Evolutionary conservation across 2,888 invertebrate genomes (phyloP), one percentile per base, ranked within the genome.

Genomic region (Melieria crassipennis): DNA sequence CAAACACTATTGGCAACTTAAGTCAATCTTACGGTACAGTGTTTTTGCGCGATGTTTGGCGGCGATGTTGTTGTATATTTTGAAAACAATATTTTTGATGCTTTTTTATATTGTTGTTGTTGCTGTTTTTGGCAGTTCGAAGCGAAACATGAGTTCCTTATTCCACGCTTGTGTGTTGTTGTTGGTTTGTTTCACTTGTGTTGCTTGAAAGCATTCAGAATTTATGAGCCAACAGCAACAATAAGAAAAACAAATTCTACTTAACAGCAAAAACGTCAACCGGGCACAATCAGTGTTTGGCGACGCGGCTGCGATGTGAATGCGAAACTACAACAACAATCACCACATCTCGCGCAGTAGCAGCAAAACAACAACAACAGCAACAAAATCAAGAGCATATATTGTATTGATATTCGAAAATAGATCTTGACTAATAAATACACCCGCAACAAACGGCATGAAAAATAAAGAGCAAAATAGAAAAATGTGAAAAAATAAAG

Each of bases 351-450:
- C 11, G 30, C 46, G 57, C 58, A 55, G 55, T 56, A 5, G 48
- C 1, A 56, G 48, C 16, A 30, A 52, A 42, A 55, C 46, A 69
- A 69, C 7, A 56, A 65, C 9, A 45, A 30, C 30, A 70, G 68
- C 74, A 67, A 73, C 70, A 66, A 70, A 71, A 67, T 63, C 65
- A 72, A 68, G 68, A 71, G 75, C 74, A 16, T 42, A 42, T 63
- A 52, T 69, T 69, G 64, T 72, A 70, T 69, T 73, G 69, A 73
- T 72, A 76, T 79, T 81, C 80, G 78, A 83, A 82, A 82, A 82
- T 82, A 82, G 82, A 82, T 79, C 73, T 82, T 82, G 83, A 82
- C 81, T 82, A 83, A 83, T 79, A 82, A 80, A 82, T 78, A 83
- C 82, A 79, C 83, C 85, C 85, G 85, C 80, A 85, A 80, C 30